Conservation (phyloP, 2,797 vertebrate species). For the Parauchenoglanis punctatus region DNA sequence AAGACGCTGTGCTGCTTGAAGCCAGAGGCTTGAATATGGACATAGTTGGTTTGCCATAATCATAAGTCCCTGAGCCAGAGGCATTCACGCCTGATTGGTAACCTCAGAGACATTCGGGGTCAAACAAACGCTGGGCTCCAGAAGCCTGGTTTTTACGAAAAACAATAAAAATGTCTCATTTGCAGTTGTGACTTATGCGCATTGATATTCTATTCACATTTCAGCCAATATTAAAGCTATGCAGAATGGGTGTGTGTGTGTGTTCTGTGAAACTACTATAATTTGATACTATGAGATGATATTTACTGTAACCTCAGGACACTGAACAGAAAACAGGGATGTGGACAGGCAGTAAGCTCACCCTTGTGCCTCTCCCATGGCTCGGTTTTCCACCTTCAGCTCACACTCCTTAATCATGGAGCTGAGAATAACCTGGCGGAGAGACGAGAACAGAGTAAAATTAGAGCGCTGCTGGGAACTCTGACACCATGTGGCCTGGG, state of each 20-base stretch:
- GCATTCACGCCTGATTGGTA: conserved; percentile 48
- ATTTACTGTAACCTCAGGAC: not conserved
- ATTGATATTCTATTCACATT: not conserved
- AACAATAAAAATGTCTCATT: conserved; percentile 29
- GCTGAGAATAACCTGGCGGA: conserved; percentile 91
- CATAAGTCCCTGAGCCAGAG: conserved; percentile 37
- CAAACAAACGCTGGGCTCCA: conserved; percentile 33
- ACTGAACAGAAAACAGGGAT: not conserved
- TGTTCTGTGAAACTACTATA: not conserved
- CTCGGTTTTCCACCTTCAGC: conserved; percentile 97
- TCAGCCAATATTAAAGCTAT: not conserved
- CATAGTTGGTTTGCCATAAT: conserved; percentile 40
- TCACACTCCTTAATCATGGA: conserved; percentile 99
- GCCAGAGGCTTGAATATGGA: conserved; percentile 15
- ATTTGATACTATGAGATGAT: conserved; percentile 3
- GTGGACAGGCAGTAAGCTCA: conserved; percentile 67
- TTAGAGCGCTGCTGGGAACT: conserved; percentile 53
- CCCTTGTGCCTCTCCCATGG: conserved; percentile 93
- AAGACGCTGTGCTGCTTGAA: conserved; percentile 15
- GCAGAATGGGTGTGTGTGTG: not conserved
- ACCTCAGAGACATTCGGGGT: conserved; percentile 27
- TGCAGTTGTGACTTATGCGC: not conserved
- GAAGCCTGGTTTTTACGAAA: conserved; percentile 23
- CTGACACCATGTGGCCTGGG: conserved; percentile 36
- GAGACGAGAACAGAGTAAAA: conserved; percentile 53